Percentiles rank a stretch among this genome's conserved stretches.
Conservation (phyloP, 1,140 invertebrate genomes). For the Alviniconcha marisindica region DNA sequence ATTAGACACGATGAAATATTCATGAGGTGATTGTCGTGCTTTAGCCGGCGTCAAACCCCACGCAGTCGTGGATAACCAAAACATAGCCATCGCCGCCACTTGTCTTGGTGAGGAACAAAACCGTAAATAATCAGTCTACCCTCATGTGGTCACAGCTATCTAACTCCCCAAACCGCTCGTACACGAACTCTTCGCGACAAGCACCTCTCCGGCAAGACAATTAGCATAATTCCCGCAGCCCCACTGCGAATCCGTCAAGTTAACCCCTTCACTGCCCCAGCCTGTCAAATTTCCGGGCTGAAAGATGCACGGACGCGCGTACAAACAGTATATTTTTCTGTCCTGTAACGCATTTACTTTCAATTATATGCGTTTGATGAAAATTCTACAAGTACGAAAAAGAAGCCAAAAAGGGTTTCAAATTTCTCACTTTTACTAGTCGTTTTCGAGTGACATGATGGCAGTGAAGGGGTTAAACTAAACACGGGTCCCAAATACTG, state of each 20-base stretch:
- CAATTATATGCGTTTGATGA: no score
- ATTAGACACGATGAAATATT: constrained; percentile 24
- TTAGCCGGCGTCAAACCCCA: neutral
- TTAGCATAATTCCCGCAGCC: neutral
- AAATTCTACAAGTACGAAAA: no score
- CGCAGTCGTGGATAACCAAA: neutral
- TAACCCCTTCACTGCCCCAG: no score
- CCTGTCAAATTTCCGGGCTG: no score
- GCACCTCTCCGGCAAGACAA: neutral
- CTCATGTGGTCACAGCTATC: constrained; percentile 33
- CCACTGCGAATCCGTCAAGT: no score
- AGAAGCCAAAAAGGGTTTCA: no score
- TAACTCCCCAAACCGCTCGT: constrained; percentile 9
- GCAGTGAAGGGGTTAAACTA: constrained; percentile 14
- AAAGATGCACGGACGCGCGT: no score
- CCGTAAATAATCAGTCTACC: constrained; percentile 3
- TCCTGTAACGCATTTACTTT: no score
- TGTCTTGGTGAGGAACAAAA: neutral
- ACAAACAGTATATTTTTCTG: no score
- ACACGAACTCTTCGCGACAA: neutral
- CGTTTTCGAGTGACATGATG: no score
- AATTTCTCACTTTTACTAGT: no score
- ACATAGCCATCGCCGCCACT: neutral
- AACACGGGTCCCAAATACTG: neutral
- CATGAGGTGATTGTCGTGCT: neutral